A percentile compares a stretch with the other conserved stretches of the same genome.
These are phyloP conservation scores for Orthonyx spaldingii DNA, from an alignment of 2,113 vertebrate genomes.

Conservation along the genomic window DNA sequence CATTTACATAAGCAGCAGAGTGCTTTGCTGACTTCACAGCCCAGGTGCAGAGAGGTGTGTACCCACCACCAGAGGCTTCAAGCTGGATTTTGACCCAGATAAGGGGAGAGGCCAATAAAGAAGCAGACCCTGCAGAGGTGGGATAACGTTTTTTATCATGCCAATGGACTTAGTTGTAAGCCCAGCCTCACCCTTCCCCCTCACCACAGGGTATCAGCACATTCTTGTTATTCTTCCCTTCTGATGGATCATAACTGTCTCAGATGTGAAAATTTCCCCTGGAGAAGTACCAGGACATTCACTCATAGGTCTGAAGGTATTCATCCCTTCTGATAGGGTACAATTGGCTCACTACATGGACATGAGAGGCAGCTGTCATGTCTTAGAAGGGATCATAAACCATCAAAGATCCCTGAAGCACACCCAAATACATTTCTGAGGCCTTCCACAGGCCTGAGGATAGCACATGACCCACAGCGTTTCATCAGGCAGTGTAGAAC, in stretches of 20 bases:
- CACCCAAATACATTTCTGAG: not conserved
- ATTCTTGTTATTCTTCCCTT: not conserved
- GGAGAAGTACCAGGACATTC: not conserved
- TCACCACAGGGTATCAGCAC: accelerated
- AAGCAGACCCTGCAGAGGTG: not conserved
- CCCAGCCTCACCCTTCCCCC: not conserved
- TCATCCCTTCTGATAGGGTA: not conserved
- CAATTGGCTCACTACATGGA: not conserved
- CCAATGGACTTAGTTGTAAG: not conserved
- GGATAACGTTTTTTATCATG: not conserved
- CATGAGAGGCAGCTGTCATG: not conserved
- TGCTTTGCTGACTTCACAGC: not conserved
- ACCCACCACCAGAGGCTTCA: not conserved
- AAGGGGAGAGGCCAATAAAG: not conserved
- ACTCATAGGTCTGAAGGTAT: not conserved
- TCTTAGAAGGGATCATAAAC: not conserved
- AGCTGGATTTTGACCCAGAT: not conserved
- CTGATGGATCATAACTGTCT: not conserved
- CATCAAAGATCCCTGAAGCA: not conserved
- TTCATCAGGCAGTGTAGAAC: not conserved
- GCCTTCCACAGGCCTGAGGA: not conserved
- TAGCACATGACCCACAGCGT: not conserved
- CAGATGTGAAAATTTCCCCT: not conserved
- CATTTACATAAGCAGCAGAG: not conserved
- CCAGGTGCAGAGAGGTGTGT: not conserved